Evolutionary conservation across 2,888 invertebrate genomes (phyloP), one percentile per base, ranked within the genome.

Genomic region (Papilio gigon): DNA sequence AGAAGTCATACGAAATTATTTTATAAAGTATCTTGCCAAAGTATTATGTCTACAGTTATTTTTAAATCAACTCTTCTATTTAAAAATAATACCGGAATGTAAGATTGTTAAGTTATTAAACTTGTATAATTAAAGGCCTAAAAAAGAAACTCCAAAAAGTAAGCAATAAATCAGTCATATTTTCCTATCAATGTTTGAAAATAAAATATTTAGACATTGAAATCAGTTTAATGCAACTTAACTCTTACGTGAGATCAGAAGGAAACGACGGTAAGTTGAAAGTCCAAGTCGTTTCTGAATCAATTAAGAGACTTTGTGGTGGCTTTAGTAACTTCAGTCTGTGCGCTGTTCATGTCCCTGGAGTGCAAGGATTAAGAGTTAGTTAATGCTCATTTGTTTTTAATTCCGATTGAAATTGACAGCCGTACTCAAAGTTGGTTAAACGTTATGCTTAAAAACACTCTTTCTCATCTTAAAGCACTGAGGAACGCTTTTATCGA

Each of bases 241-340:
- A 40, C 66, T 35, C 5, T 30, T 50, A 50, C 40, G 6, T 27
- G 14, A 53, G 60, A 63, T 63, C 56, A 58, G 33, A 62, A 67
- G 62, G 44, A 59, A 59, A 58, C 35, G 33, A 35, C 58, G 58
- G 42, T 62, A 58, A 63, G 20, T 63, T 56, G 11, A 30, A 58
- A 63, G 53, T 58, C 44, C 44, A 44, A 63, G 58, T 60, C 30
- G 40, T 37, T 64, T 37, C 64, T 59, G 68, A 64, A 68, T 68
- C 68, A 68, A 68, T 68, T 68, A 64, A 64, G 64, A 50, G 64
- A 60, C 44, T 68, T 64, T 64, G 64, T 64, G 59, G 68, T 64
- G 59, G 68, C 63, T 68, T 68, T 30, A 17, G 59, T 59, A 59
- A 59, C 25, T 68, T 64, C 9, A 50, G 64, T 47, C 17, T 47